Conservation (phyloP, 2,113 vertebrate species). For the Boleophthalmus pectinirostris region DNA sequence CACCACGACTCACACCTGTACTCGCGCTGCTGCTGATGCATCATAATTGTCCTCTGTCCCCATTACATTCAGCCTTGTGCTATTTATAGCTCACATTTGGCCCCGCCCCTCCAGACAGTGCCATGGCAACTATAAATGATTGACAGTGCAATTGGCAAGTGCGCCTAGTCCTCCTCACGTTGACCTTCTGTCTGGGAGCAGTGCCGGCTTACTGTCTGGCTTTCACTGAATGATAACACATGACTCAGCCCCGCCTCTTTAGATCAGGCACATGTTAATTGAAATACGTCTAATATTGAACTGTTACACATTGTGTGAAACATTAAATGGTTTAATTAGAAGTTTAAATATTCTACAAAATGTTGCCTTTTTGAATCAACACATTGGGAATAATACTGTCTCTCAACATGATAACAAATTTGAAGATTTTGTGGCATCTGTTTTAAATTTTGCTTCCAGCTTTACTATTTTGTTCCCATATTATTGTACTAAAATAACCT, state of each 20-base stretch:
- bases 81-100: constrained; percentile 66
- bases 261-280: not conserved
- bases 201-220: constrained; percentile 29
- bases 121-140: constrained; percentile 51
- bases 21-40: constrained; percentile 34
- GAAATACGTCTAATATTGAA: not conserved
- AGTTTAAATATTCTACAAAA: not conserved
- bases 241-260: constrained; percentile 20
- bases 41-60: constrained; percentile 60
- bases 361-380: no score
- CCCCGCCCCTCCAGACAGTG: constrained; percentile 34
- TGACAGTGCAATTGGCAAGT: constrained; percentile 58
- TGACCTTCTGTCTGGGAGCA: constrained; percentile 60
- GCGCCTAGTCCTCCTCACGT: constrained; percentile 23
- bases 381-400: no score
- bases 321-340: not conserved
- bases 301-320: not conserved
- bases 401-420: no score
- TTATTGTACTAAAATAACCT: not conserved
- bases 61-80: constrained; percentile 38
- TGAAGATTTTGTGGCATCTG: constrained; percentile 2
- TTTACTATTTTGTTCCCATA: not conserved
- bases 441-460: not conserved
- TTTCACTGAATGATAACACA: constrained; percentile 36
- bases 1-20: not conserved